These are phyloP conservation scores for Tachyglossus aculeatus DNA, from an alignment of 2,797 vertebrate species.

Conservation along the genomic window DNA sequence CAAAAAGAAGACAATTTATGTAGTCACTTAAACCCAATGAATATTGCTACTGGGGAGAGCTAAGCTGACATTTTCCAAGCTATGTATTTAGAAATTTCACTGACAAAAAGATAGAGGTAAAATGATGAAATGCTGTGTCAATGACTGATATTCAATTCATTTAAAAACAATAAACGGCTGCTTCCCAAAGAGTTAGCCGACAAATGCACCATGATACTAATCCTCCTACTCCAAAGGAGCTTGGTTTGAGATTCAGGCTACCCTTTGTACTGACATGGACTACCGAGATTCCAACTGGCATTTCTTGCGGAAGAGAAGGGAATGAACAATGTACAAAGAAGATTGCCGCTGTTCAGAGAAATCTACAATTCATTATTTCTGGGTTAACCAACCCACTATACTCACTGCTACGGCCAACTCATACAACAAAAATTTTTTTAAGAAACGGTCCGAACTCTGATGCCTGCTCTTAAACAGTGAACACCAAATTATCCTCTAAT, in stretches of 20 bases:
- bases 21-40: no score
- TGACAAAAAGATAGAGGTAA: slow-evolving; percentile 10
- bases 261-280: neutral
- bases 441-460: slow-evolving; percentile 37
- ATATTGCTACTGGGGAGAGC: no score
- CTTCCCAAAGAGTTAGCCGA: neutral
- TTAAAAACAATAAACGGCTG: slow-evolving; percentile 26
- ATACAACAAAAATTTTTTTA: neutral
- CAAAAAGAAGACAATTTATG: neutral
- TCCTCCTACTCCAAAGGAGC: neutral
- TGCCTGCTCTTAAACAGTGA: neutral
- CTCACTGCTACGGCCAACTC: neutral
- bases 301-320: neutral
- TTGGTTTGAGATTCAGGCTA: slow-evolving; percentile 11
- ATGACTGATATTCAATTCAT: slow-evolving; percentile 15
- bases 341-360: slow-evolving; percentile 10
- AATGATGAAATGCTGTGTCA: neutral
- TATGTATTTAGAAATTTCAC: slow-evolving; percentile 17
- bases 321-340: neutral
- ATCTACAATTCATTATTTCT: neutral
- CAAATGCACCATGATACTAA: neutral
- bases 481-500: slow-evolving; percentile 29
- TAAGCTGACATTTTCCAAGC: slow-evolving; percentile 1
- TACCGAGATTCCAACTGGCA: neutral
- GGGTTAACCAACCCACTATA: neutral